Conservation (phyloP, 1,140 invertebrate species). For the Panonychus citri region DNA sequence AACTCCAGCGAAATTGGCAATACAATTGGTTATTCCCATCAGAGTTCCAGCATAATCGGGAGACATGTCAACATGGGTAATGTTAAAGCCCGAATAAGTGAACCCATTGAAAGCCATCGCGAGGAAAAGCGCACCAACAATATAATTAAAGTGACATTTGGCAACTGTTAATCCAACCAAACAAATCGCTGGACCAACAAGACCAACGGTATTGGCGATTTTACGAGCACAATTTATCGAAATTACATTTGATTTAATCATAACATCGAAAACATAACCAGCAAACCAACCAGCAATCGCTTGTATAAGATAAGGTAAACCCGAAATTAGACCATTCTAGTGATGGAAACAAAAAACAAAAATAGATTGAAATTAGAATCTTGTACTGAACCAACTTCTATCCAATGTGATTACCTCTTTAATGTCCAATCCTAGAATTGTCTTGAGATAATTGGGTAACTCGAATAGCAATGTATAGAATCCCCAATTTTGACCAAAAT, state of each 20-base stretch:
- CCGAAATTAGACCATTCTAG: conserved; percentile 33
- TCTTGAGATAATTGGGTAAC: conserved; percentile 76
- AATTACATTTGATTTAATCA: conserved; percentile 16
- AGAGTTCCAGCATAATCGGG: conserved; percentile 15
- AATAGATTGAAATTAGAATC: neutral
- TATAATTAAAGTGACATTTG: conserved; percentile 30
- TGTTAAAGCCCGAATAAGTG: conserved; percentile 6
- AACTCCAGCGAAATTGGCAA: conserved; percentile 19
- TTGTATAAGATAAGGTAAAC: conserved; percentile 32
- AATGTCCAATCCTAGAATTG: conserved; percentile 62
- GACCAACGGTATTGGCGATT: conserved; percentile 13
- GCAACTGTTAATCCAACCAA: conserved; percentile 41
- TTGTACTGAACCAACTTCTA: too few species aligned
- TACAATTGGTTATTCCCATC: conserved; percentile 20
- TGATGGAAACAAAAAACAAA: conserved; percentile 11
- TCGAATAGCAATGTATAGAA: conserved; percentile 84
- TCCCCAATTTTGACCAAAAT: conserved; percentile 73
- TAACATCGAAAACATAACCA: conserved; percentile 27
- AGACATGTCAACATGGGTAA: conserved; percentile 13
- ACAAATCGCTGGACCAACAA: conserved; percentile 40
- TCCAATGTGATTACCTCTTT: too few species aligned
- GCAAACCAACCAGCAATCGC: conserved; percentile 25
- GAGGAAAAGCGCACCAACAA: conserved; percentile 1
- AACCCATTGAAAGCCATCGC: conserved; percentile 10
- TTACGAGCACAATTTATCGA: conserved; percentile 12